Evolutionary conservation across 2,113 vertebrate species (phyloP).

Genomic region (Plecotus auritus): DNA sequence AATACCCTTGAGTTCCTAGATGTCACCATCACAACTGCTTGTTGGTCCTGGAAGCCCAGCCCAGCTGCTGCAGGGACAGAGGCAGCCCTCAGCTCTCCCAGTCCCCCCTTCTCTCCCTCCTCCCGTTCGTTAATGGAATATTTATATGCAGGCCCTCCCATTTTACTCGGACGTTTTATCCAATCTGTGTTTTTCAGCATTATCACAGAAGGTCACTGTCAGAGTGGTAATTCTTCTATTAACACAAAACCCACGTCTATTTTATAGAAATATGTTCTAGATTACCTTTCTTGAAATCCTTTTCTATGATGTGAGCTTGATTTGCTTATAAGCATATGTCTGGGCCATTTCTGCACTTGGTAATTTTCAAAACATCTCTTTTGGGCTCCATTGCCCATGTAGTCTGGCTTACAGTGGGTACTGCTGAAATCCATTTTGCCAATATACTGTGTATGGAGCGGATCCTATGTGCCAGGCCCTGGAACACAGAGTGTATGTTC

Average conservation of each 20-base stretch:
- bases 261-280: not conserved
- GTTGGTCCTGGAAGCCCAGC: not conserved
- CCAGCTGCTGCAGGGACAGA: not conserved
- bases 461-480: not conserved
- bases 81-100: not conserved
- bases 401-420: not conserved
- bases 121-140: not conserved
- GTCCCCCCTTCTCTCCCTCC: too few relatives aligned
- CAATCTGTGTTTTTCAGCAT: not conserved
- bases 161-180: not conserved
- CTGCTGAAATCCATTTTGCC: not conserved
- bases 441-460: not conserved
- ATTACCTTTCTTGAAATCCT: not conserved
- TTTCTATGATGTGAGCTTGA: not conserved
- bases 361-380: not conserved
- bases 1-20: not conserved
- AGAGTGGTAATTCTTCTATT: constrained; percentile 3
- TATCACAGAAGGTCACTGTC: not conserved
- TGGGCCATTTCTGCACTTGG: not conserved
- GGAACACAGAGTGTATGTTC: not conserved
- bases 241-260: not conserved
- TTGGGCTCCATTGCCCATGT: not conserved
- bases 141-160: not conserved
- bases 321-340: not conserved
- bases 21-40: not conserved